Percentiles rank a stretch among this genome's conserved stretches.
phyloP scores from a whole-genome alignment of 2,113 vertebrate genomes.

The Ptilonorhynchus violaceus region DNA sequence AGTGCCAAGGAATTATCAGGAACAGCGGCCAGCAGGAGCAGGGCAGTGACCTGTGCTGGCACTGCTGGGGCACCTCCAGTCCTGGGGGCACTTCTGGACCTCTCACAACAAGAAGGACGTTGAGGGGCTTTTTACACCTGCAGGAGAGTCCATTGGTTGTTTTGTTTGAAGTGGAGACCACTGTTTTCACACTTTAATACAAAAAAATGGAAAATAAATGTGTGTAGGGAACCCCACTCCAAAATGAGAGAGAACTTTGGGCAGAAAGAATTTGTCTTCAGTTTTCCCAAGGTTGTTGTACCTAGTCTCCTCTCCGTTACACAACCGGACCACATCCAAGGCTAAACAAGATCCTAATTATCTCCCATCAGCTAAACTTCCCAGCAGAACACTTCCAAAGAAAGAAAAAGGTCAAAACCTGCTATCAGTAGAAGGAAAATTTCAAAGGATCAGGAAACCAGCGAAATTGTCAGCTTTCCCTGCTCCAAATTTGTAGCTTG shows the following conservation, averaged over 20 bases:
- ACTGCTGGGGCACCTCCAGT: not conserved
- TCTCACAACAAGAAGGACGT: not conserved
- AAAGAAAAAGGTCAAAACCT: not conserved
- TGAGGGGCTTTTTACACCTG: not conserved
- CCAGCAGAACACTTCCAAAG: not conserved
- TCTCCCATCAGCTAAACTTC: not conserved
- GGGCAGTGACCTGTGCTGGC: not conserved
- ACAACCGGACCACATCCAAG: not conserved
- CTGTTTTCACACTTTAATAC: not conserved
- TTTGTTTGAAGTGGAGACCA: not conserved
- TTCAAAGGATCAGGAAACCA: not conserved
- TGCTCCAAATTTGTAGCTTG: not conserved
- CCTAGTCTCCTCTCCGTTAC: not conserved
- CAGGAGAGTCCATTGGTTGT: not conserved
- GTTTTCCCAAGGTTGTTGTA: not conserved
- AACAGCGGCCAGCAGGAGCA: not conserved
- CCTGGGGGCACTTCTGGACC: not conserved
- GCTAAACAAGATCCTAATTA: not conserved
- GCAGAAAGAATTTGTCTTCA: not conserved
- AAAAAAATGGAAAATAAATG: not conserved
- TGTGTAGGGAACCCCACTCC: rapidly evolving
- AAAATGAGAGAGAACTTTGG: not conserved
- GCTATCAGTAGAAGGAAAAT: not conserved
- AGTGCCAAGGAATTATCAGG: not conserved
- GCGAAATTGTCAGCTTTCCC: not conserved